phyloP scores from a whole-genome alignment of 2,797 vertebrate species.

The Pygocentrus nattereri region DNA sequence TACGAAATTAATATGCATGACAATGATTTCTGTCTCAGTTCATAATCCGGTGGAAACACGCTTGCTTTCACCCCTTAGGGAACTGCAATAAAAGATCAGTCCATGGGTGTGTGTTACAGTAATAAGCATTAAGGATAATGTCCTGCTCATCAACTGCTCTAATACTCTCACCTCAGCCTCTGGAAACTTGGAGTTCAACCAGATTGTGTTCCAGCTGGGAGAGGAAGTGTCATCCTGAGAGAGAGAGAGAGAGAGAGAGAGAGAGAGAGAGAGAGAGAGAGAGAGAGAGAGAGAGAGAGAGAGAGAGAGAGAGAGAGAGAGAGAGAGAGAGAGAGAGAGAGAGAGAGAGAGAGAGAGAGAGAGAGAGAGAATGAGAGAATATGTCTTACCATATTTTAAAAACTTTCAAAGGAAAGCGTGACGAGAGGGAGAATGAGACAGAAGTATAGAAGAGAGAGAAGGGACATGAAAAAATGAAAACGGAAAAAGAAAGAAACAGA shows the following conservation, averaged over 20 bases:
- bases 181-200: slow-evolving; percentile 72
- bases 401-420: no score
- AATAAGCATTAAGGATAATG: not conserved
- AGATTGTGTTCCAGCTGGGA: slow-evolving; percentile 69
- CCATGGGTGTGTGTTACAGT: not conserved
- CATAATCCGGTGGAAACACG: no score
- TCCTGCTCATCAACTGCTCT: not conserved
- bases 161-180: slow-evolving; percentile 76
- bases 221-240: slow-evolving; percentile 72
- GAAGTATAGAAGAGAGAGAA: not conserved
- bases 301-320: no score
- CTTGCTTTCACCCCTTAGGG: no score
- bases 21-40: not conserved
- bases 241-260: not conserved
- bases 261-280: not conserved
- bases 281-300: no score
- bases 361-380: no score
- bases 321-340: no score
- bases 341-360: no score
- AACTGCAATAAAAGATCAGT: not conserved
- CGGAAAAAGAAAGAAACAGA: not conserved
- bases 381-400: no score
- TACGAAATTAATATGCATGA: not conserved
- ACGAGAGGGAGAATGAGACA: no score
- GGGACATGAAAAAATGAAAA: not conserved